Base-by-base conservation (phyloP, 2,888 invertebrate species). In the Lasioglossum lativentre region DNA sequence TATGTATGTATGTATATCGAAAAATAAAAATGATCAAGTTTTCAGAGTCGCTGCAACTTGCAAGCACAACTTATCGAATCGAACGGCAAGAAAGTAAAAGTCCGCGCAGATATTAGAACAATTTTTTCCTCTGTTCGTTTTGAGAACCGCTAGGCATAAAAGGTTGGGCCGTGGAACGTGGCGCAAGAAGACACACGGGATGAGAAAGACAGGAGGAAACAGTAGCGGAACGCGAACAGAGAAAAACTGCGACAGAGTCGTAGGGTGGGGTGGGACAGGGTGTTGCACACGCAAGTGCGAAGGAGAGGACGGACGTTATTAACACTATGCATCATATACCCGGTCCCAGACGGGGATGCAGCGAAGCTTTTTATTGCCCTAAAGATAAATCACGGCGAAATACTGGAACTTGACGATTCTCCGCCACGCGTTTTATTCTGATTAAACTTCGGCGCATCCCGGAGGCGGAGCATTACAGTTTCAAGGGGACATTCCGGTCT, bases 311-410 rank as follows among this genome's bases (percentile, higher is more conserved):
- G 80, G 86, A 89, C 87, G 88, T 92, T 92, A 92, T 92, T 92
- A 92, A 92, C 92, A 91, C 92, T 91, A 92, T 92, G 92, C 90
- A 92, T 91, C 92, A 92, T 91, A 89, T 82, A 90, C 85, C 75
- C 77, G 73, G 75, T 59, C 59, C 80, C 81, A 82, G 78, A 83
- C 56, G 75, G 75, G 75, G 82, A 80, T 34, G 79, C 77, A 77
- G 86, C 72, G 72, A 80, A 66, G 85, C 87, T 92, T 92, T 92
- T 91, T 92, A 92, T 91, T 90, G 88, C 87, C 81, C 76, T 75
- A 63, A 86, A 88, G 87, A 90, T 92, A 92, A 91, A 92, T 92
- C 91, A 91, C 79, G 81, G 73, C 78, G 84, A 86, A 90, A 85
- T 86, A 74, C 83, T 74, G 75, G 85, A 87, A 85, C 84, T 86